A percentile compares a stretch with the other conserved stretches of the same genome.
Conservation (phyloP, 2,888 invertebrate species). For the Smittia aterrima region DNA sequence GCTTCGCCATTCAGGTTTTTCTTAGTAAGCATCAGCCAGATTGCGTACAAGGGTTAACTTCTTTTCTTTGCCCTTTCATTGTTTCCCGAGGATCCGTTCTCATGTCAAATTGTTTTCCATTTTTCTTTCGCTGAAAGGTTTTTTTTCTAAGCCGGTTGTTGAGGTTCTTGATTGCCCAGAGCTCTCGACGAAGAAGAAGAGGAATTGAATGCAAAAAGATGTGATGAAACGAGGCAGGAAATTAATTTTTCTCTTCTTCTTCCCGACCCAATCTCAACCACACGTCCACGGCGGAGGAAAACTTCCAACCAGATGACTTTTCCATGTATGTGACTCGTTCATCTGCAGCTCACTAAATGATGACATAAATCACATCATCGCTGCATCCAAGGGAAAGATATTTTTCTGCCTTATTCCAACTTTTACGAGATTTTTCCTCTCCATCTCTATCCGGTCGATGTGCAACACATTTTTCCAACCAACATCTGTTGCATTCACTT, state of each 20-base stretch:
- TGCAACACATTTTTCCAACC: not conserved
- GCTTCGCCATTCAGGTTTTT: constrained; percentile 6
- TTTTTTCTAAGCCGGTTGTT: not conserved
- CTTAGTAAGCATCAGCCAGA: not conserved
- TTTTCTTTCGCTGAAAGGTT: not conserved
- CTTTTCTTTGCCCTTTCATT: not conserved
- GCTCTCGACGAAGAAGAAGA: not conserved
- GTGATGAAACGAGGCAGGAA: constrained; percentile 4
- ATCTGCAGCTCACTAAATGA: constrained; percentile 5
- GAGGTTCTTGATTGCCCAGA: constrained; percentile 6
- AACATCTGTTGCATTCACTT: constrained; percentile 33
- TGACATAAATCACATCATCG: constrained; percentile 34
- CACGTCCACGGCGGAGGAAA: constrained; percentile 10
- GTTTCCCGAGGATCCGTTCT: not conserved
- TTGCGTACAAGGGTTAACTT: constrained; percentile 23
- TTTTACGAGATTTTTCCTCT: not conserved
- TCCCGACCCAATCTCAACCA: not conserved
- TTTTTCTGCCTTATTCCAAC: not conserved
- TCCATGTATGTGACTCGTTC: constrained; percentile 19
- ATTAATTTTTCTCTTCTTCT: constrained; percentile 19
- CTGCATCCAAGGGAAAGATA: constrained; percentile 4
- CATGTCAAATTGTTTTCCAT: constrained; percentile 17
- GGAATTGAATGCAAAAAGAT: constrained; percentile 15
- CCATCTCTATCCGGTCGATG: not conserved
- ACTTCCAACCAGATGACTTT: constrained; percentile 29